Percentiles rank a stretch among this genome's conserved stretches.
phyloP scores from a whole-genome alignment of 2,888 invertebrate species.

The Zhengitettix transpicula region DNA sequence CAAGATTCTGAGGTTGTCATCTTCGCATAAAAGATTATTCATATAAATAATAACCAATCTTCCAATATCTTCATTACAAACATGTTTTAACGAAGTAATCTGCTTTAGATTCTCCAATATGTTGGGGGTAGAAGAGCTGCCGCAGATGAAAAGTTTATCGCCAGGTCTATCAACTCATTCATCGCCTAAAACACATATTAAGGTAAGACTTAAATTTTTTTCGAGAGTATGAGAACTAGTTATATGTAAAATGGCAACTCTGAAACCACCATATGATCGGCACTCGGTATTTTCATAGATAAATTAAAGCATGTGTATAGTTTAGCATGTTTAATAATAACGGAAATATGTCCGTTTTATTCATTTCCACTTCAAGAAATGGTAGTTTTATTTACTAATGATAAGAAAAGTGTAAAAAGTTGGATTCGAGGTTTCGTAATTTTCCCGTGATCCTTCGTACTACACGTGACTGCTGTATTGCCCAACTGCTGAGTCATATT shows the following conservation, averaged over 20 bases:
- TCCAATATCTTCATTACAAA: too few relatives aligned
- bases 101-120: slow-evolving; percentile 1
- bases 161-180: slow-evolving; percentile 22
- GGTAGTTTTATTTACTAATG: too few relatives aligned
- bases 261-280: neutral
- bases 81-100: too few relatives aligned
- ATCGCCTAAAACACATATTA: slow-evolving; percentile 4
- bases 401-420: too few relatives aligned
- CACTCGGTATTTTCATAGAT: neutral
- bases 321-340: neutral
- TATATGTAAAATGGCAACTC: slow-evolving; percentile 1
- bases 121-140: slow-evolving; percentile 32
- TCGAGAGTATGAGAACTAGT: slow-evolving; percentile 3
- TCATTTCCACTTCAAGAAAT: too few relatives aligned
- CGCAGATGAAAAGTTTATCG: slow-evolving; percentile 35
- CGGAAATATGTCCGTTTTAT: too few relatives aligned
- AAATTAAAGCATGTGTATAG: neutral
- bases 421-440: neutral
- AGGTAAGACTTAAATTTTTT: slow-evolving; percentile 6
- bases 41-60: too few relatives aligned
- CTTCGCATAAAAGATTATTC: too few relatives aligned
- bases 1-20: too few relatives aligned
- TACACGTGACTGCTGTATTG: neutral
- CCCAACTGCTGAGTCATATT: neutral
- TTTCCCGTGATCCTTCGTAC: slow-evolving; percentile 1